Conservation (phyloP, 2,888 invertebrate genomes). For the Scaptomyza polygonia region DNA sequence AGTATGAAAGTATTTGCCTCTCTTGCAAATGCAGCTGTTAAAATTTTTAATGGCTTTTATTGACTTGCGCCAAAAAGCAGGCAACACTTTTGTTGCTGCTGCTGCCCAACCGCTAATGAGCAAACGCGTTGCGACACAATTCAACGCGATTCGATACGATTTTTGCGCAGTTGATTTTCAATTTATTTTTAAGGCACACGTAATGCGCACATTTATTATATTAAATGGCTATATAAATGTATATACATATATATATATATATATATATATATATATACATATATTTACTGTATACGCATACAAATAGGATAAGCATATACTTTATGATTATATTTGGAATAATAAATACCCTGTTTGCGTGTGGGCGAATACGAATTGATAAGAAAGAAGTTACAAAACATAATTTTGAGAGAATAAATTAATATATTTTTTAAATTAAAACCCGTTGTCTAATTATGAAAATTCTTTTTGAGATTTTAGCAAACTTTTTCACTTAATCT, state of each 20-base stretch:
- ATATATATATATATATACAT: background rate
- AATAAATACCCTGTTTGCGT: slow-evolving; percentile 31
- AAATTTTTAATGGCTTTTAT: slow-evolving; percentile 50
- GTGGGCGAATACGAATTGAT: too few species aligned
- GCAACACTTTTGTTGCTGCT: slow-evolving; percentile 45
- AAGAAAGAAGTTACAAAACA: too few species aligned
- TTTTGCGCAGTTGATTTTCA: slow-evolving; percentile 63
- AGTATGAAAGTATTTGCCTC: slow-evolving; percentile 1
- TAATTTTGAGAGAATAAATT: too few species aligned
- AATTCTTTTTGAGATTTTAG: too few species aligned
- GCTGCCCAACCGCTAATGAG: slow-evolving; percentile 63
- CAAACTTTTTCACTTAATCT: slow-evolving; percentile 4
- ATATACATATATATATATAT: slow-evolving; percentile 4
- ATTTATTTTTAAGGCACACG: slow-evolving; percentile 62
- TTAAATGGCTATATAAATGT: slow-evolving; percentile 16
- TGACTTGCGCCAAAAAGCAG: slow-evolving; percentile 57
- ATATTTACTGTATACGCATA: background rate
- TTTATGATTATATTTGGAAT: slow-evolving; percentile 17
- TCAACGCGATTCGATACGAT: slow-evolving; percentile 9
- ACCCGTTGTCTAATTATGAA: too few species aligned
- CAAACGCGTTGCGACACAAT: slow-evolving; percentile 18
- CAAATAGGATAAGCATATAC: slow-evolving; percentile 34
- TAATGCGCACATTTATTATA: slow-evolving; percentile 51
- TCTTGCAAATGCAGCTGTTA: slow-evolving; percentile 41
- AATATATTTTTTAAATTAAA: too few species aligned